Conservation (phyloP, 1,140 invertebrate genomes). For the Pissodes strobi region DNA sequence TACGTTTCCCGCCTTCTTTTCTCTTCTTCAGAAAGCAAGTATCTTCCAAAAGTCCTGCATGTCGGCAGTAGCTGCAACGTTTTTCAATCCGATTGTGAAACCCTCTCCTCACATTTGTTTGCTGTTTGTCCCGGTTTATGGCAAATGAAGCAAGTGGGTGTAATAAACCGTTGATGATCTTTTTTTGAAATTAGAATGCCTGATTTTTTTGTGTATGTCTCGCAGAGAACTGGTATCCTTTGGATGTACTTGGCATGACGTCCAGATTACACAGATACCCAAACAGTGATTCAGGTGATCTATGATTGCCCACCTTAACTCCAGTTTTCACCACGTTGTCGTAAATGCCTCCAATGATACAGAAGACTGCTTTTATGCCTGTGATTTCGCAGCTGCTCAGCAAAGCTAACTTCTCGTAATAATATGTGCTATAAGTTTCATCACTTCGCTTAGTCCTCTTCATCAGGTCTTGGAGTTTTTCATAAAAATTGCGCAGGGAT, state of each 20-base stretch:
- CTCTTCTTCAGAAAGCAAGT: background rate
- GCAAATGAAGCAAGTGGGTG: background rate
- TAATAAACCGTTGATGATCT: background rate
- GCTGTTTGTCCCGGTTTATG: conserved; percentile 7
- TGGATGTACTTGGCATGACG: background rate
- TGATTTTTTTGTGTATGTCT: background rate
- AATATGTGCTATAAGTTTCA: conserved; percentile 27
- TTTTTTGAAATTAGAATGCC: background rate
- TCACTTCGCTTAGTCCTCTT: conserved; percentile 7
- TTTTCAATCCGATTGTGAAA: background rate
- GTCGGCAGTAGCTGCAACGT: conserved; percentile 1
- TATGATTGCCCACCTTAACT: conserved; percentile 28
- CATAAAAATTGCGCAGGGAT: conserved; percentile 41
- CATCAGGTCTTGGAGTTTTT: conserved; percentile 43
- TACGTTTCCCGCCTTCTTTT: background rate
- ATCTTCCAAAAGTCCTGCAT: background rate
- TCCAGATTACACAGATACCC: conserved; percentile 5
- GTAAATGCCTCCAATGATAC: conserved; percentile 47
- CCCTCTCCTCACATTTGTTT: background rate
- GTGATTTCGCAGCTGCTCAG: conserved; percentile 49
- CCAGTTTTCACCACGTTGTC: conserved; percentile 26
- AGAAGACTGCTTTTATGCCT: conserved; percentile 45
- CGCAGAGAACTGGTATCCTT: background rate
- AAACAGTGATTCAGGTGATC: conserved; percentile 22
- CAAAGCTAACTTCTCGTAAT: conserved; percentile 42